These are phyloP conservation scores for Abrostola tripartita DNA, from an alignment of 2,888 invertebrate species.

Conservation along the genomic window DNA sequence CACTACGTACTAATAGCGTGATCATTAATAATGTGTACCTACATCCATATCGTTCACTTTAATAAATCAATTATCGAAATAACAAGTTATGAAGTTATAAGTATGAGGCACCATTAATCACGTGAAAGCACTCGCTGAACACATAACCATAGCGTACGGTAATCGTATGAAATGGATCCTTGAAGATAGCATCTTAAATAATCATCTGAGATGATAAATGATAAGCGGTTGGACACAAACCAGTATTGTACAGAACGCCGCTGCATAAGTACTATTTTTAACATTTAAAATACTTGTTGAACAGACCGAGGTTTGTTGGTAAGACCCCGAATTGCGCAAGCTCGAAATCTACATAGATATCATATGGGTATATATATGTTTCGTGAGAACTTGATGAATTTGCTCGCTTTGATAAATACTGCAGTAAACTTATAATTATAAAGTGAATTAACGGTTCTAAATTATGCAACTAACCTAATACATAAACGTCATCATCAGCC, in stretches of 20 bases:
- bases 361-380: no score
- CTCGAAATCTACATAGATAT: conserved; percentile 24
- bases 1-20: conserved; percentile 9
- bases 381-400: conserved; percentile 40
- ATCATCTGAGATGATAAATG: conserved; percentile 49
- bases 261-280: conserved; percentile 5
- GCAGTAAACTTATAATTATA: conserved; percentile 19
- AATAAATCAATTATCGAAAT: conserved; percentile 52
- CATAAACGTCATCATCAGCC: no score
- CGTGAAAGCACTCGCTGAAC: conserved; percentile 48
- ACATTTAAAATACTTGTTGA: conserved; percentile 15
- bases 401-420: conserved; percentile 15
- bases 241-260: conserved; percentile 22
- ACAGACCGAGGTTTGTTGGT: conserved; percentile 5
- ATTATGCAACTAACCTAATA: conserved; percentile 6
- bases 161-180: conserved; percentile 67
- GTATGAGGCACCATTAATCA: conserved; percentile 56
- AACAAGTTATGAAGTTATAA: conserved; percentile 34
- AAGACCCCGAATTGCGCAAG: conserved; percentile 35
- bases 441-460: conserved; percentile 12
- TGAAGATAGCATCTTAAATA: conserved; percentile 66
- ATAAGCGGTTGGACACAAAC: conserved; percentile 39
- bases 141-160: conserved; percentile 54
- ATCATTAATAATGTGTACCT: conserved; percentile 34
- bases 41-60: conserved; percentile 37